phyloP scores from a whole-genome alignment of 2,113 vertebrate genomes.

The Spilogale gracilis region DNA sequence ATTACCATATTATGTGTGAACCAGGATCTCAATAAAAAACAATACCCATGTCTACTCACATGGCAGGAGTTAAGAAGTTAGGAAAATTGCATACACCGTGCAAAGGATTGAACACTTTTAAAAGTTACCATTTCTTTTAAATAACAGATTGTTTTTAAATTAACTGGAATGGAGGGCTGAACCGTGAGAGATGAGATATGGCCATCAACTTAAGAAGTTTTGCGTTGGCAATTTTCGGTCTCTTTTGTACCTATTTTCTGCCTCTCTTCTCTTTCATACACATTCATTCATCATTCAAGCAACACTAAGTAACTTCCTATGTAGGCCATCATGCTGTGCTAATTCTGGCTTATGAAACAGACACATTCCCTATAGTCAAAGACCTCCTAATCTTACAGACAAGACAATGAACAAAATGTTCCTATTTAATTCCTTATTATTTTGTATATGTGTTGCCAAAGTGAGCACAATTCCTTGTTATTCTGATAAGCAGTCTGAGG shows the following conservation, averaged over 20 bases:
- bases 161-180: not conserved
- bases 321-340: not conserved
- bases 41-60: not conserved
- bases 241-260: not conserved
- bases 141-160: conserved; percentile 31
- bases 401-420: not conserved
- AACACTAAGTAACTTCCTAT: not conserved
- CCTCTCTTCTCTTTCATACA: not conserved
- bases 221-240: not conserved
- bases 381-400: not conserved
- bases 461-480: not conserved
- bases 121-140: not conserved
- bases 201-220: not conserved
- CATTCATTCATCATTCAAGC: not conserved
- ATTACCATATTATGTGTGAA: not conserved
- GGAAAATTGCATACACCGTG: not conserved
- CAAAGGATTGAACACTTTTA: not conserved
- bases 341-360: not conserved
- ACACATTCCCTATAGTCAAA: not conserved
- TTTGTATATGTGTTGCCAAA: not conserved
- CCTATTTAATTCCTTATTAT: not conserved
- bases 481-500: not conserved
- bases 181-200: not conserved
- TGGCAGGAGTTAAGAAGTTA: conserved; percentile 1
- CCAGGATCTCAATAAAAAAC: not conserved